These are phyloP conservation scores for Cantharis nigra DNA, from an alignment of 2,888 invertebrate species.

Conservation along the genomic window DNA sequence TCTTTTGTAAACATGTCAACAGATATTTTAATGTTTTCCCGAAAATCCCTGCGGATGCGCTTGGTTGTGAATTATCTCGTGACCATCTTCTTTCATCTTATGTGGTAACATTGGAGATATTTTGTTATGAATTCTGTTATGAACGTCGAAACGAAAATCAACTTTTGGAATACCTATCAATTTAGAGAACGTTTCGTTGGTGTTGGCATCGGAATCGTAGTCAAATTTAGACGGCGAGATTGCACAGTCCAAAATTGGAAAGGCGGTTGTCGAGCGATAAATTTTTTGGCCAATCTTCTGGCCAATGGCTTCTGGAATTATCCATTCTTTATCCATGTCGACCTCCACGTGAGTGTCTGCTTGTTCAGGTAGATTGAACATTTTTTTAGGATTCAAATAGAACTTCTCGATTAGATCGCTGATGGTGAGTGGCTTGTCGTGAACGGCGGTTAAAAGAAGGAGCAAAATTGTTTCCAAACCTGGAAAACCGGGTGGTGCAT, in stretches of 20 bases:
- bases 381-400: constrained; percentile 89
- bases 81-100: constrained; percentile 46
- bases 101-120: constrained; percentile 45
- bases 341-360: constrained; percentile 96
- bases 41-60: constrained; percentile 58
- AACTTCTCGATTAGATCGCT: constrained; percentile 91
- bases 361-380: constrained; percentile 96
- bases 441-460: constrained; percentile 89
- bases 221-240: constrained; percentile 49
- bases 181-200: constrained; percentile 60
- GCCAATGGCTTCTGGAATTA: constrained; percentile 81
- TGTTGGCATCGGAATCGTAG: constrained; percentile 56
- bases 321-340: constrained; percentile 92
- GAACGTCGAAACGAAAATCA: constrained; percentile 58
- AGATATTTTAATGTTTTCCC: constrained; percentile 81
- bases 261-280: constrained; percentile 60
- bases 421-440: constrained; percentile 83
- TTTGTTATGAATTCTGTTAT: constrained; percentile 17
- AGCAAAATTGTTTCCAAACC: constrained; percentile 99
- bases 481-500: constrained; percentile 93
- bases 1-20: constrained; percentile 89
- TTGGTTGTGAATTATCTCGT: constrained; percentile 33
- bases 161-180: constrained; percentile 58
- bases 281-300: constrained; percentile 74
- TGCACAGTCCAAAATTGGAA: constrained; percentile 61